Evolutionary conservation across 2,888 invertebrate genomes (phyloP).

Genomic region (Busseola fusca): DNA sequence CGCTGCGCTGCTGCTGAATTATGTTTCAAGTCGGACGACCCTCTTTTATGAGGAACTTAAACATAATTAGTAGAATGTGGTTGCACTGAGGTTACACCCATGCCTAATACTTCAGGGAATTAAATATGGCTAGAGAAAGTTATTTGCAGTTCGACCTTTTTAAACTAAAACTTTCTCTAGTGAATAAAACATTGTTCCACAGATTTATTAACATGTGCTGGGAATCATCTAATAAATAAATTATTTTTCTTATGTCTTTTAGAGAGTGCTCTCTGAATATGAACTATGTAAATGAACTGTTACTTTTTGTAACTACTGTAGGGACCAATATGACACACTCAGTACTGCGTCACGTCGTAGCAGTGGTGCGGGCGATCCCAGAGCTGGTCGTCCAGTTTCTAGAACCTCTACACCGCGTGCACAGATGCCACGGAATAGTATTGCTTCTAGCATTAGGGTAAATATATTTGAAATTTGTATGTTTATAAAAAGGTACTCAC

Average conservation of each 20-base stretch:
- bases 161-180: background rate
- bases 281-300: background rate
- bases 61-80: no score
- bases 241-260: background rate
- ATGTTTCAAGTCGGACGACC: no score
- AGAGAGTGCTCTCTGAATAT: background rate
- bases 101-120: background rate
- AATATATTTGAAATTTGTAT: conserved; percentile 1
- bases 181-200: background rate
- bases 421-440: conserved; percentile 48
- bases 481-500: no score
- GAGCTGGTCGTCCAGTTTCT: conserved; percentile 62
- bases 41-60: background rate
- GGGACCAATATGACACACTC: conserved; percentile 64
- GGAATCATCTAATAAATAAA: background rate
- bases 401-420: conserved; percentile 54
- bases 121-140: background rate
- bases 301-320: conserved; percentile 43
- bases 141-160: background rate
- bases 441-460: conserved; percentile 60
- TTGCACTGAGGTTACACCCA: background rate
- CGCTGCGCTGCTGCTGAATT: no score
- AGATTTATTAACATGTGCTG: background rate
- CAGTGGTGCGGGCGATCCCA: conserved; percentile 78
- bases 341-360: conserved; percentile 65